These are phyloP conservation scores for Felis chaus DNA, from an alignment of 2,113 vertebrate species.

Conservation along the genomic window DNA sequence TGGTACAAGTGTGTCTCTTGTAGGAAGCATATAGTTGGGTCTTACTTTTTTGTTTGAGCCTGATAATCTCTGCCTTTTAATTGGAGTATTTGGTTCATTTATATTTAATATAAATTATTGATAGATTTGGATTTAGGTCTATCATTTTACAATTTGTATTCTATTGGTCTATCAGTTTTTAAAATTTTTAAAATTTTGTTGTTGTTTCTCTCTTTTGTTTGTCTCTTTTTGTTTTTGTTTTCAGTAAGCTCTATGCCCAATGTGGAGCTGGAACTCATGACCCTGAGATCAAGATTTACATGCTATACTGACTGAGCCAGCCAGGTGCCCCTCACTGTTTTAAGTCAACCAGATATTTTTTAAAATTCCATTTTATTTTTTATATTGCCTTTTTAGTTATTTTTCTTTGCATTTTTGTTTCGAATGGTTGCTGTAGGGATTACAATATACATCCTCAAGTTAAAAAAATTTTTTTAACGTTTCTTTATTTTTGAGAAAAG, in stretches of 20 bases:
- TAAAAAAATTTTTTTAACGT: neutral
- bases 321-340: neutral
- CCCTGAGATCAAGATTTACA: neutral
- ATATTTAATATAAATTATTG: neutral
- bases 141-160: neutral
- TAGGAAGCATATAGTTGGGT: neutral
- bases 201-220: neutral
- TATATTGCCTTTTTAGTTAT: neutral
- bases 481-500: no score
- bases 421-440: neutral
- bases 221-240: neutral
- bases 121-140: neutral
- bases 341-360: neutral
- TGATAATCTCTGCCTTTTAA: neutral
- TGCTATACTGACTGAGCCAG: neutral
- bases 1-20: neutral
- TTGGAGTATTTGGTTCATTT: neutral
- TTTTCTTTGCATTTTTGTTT: conserved; percentile 9
- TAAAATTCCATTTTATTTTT: neutral
- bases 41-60: neutral
- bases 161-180: neutral
- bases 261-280: neutral
- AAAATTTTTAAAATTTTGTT: neutral
- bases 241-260: neutral
- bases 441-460: neutral